Evolutionary conservation across 2,797 vertebrate species (phyloP), one percentile per base, ranked within the genome.

Genomic region (Leptatherina wallacei): DNA sequence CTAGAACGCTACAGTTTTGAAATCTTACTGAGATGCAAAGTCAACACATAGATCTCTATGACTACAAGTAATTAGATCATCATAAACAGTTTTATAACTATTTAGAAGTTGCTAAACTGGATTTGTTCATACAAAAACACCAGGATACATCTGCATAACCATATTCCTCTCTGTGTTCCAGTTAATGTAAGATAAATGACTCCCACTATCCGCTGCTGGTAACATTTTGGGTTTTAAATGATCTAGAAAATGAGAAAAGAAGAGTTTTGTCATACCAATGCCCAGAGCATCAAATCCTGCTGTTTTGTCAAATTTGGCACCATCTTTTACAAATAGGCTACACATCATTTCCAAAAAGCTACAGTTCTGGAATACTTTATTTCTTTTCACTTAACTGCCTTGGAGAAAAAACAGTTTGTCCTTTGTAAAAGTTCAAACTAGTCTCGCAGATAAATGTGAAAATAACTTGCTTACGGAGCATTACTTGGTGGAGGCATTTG

Each of bases 151-250:
- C 35, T 20, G 29, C 42, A 63, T 35, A 42, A 65, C 57, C 30
- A 49, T 44, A 35, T 56, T 60, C 72, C 60, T 40, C 5, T 20
- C 7, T 0, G 20, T 56, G 62, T 22, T 61, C 27, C 59, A 24
- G 10, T 62, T 33, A 16, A 16, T 56, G 27, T 27, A 14, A 54
- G 47, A 56, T 54, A 63, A 60, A 36, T 35, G n/a, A 10, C 36
- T 32, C 20, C 24, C 20, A 64, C 30, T 69, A 61, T 59, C 54
- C 49, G 1, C 24, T 0, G 30, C n/a, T 54, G 14, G 44, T n/a
- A 47, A 78, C 79, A 52, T 73, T 88, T 77, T 80, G 70, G 67
- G 85, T 88, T 76, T 61, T 22, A 83, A 83, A 85, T 83, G 35
- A 27, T 52, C 30, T 0, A 49, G 27, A 73, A 60, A 65, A 75